Percentiles rank a stretch among this genome's conserved stretches.
Conservation (phyloP, 2,113 vertebrate genomes). For the Corythornis vintsioides region DNA sequence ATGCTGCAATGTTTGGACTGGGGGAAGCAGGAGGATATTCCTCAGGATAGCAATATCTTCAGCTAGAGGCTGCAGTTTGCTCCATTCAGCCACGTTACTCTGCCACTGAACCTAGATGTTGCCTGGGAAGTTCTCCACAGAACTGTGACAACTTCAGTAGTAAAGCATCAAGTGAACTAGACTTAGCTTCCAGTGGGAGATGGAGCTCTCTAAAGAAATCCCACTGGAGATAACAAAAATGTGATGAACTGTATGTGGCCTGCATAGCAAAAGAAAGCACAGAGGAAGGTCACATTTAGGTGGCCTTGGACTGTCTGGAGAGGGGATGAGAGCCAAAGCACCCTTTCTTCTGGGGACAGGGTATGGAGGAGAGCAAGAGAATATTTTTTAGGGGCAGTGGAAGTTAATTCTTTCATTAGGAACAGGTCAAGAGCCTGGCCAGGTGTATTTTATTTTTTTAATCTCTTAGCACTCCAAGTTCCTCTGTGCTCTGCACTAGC, state of each 20-base stretch:
- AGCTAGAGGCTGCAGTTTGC: not conserved
- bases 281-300: not conserved
- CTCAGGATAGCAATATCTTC: not conserved
- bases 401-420: not conserved
- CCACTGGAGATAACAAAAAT: not conserved
- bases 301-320: not conserved
- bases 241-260: not conserved
- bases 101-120: not conserved
- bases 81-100: not conserved
- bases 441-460: not conserved
- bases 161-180: not conserved
- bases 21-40: not conserved
- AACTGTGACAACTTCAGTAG: not conserved
- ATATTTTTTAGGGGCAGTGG: not conserved
- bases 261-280: not conserved
- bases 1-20: rapidly evolving
- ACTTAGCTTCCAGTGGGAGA: not conserved
- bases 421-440: not conserved
- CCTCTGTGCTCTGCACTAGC: not conserved
- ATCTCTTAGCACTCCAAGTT: not conserved
- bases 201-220: not conserved
- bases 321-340: not conserved
- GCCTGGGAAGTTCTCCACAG: not conserved
- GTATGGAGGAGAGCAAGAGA: not conserved
- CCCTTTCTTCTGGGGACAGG: not conserved